Percentiles rank a stretch among this genome's conserved stretches.
Conservation (phyloP, 2,113 vertebrate species). For the Paramormyrops kingsleyae region DNA sequence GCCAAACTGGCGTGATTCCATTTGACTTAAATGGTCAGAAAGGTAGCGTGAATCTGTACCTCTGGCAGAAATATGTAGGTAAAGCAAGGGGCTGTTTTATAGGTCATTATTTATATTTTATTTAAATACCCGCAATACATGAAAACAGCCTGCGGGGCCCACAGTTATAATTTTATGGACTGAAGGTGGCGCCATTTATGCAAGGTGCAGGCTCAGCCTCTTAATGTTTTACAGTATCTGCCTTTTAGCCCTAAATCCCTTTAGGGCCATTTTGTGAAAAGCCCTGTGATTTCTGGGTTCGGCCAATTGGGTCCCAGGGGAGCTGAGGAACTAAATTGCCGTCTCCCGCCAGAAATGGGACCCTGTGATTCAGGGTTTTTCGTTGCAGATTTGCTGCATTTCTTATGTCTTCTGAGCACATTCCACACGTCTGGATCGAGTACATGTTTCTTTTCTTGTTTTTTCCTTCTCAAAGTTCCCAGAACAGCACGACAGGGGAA, state of each 20-base stretch:
- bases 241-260: not conserved
- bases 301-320: not conserved
- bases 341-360: not conserved
- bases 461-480: not conserved
- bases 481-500: not conserved
- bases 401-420: not conserved
- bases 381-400: not conserved
- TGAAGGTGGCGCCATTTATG: not conserved
- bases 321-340: not conserved
- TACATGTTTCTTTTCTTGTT: not conserved
- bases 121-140: not conserved
- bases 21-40: not conserved
- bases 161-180: not conserved
- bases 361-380: not conserved
- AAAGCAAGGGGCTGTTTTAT: not conserved
- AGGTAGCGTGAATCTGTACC: not conserved
- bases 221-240: not conserved
- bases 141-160: not conserved
- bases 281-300: not conserved
- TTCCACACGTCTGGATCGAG: not conserved
- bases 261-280: not conserved
- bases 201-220: not conserved
- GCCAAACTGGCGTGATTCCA: not conserved
- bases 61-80: not conserved
- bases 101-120: not conserved